These are phyloP conservation scores for Ochropleura plecta DNA, from an alignment of 2,888 invertebrate species.

Conservation along the genomic window DNA sequence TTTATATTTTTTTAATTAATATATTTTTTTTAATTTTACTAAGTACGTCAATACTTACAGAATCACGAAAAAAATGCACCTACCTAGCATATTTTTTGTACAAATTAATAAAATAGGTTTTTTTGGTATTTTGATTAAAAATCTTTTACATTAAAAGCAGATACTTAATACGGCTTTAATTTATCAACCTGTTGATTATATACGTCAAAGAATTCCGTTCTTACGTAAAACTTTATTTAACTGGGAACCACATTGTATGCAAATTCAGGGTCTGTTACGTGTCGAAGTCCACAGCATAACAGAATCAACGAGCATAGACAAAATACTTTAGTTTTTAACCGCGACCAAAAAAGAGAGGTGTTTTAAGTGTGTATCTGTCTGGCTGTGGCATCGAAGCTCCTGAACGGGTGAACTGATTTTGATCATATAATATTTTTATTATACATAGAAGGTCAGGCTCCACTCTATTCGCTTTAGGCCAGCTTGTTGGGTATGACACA, in stretches of 20 bases:
- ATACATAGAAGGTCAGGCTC: neutral
- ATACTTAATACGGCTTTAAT: neutral
- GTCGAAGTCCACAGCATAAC: constrained; percentile 22
- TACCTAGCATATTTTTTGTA: too few species aligned
- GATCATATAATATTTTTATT: too few species aligned
- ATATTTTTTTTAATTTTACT: too few species aligned
- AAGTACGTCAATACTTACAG: too few species aligned
- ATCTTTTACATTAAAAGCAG: neutral
- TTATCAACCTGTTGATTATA: neutral
- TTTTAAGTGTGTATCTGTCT: too few species aligned
- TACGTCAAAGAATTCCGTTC: neutral
- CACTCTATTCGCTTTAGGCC: neutral
- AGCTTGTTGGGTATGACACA: neutral
- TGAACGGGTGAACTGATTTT: too few species aligned
- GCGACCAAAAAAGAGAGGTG: too few species aligned
- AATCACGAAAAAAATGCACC: too few species aligned
- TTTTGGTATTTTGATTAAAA: too few species aligned
- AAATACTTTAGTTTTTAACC: neutral
- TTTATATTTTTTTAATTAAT: too few species aligned
- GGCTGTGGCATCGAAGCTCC: too few species aligned
- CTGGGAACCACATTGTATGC: constrained; percentile 41
- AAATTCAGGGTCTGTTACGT: constrained; percentile 21
- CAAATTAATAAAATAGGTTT: too few species aligned
- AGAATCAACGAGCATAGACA: constrained; percentile 1
- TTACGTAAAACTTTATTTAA: constrained; percentile 3